Evolutionary conservation across 1,140 invertebrate species (phyloP).

Genomic region (Heliconius hewitsoni): DNA sequence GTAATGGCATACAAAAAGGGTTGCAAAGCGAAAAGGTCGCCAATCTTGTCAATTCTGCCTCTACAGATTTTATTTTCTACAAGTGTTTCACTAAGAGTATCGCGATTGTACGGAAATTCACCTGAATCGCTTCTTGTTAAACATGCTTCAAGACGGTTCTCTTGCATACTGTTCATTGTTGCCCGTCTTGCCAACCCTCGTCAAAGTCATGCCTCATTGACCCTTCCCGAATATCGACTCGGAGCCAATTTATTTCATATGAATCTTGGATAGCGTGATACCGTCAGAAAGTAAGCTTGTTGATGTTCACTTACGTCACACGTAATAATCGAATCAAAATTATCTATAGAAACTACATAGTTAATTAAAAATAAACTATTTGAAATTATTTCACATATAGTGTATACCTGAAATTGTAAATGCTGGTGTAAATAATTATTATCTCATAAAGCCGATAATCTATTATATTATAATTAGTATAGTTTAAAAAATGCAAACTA

Average conservation of each 20-base stretch:
- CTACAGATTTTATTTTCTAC: slow-evolving; percentile 19
- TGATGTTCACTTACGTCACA: slow-evolving; percentile 41
- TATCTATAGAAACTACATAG: neutral
- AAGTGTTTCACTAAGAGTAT: slow-evolving; percentile 28
- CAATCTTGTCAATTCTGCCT: neutral
- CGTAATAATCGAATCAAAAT: neutral
- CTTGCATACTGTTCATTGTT: slow-evolving; percentile 73
- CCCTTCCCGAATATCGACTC: slow-evolving; percentile 71
- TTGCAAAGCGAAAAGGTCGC: neutral
- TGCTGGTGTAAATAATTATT: neutral
- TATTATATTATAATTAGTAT: neutral
- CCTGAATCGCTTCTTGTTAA: slow-evolving; percentile 72
- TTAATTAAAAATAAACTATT: neutral
- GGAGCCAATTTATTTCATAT: slow-evolving; percentile 78
- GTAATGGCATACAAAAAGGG: neutral
- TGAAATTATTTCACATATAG: neutral
- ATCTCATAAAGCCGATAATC: neutral
- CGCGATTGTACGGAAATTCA: slow-evolving; percentile 44
- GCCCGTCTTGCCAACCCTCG: slow-evolving; percentile 60
- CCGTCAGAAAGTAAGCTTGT: slow-evolving; percentile 67
- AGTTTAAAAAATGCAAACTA: neutral
- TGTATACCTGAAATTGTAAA: neutral
- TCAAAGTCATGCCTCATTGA: slow-evolving; percentile 79
- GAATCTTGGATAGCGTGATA: slow-evolving; percentile 69
- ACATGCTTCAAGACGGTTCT: slow-evolving; percentile 64